Evolutionary conservation across 2,888 invertebrate species (phyloP), one percentile per base, ranked within the genome.

Genomic region (Silvanus unidentatus): DNA sequence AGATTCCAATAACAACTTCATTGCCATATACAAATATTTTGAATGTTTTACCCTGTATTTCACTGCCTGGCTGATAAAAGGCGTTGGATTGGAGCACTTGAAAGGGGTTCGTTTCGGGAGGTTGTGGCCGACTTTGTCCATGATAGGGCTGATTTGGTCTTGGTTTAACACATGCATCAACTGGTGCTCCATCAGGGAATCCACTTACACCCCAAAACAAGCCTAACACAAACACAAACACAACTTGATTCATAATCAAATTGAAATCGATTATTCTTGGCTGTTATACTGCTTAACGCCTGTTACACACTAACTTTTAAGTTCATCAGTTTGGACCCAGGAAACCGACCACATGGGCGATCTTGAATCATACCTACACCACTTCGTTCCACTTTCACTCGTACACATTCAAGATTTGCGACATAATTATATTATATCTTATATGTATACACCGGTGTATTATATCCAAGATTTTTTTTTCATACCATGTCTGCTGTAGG

Each of bases 111-210:
- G 77, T 77, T 10, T 78, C 71, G 16, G 75, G 63, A 1, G 84
- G 75, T 62, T 86, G 84, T 1, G 86, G 75, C 48, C 82, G 73
- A 6, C 85, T 81, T 58, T 84, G 81, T 1, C 88, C 84, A 57
- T 88, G 88, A 66, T 88, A 84, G 0, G 88, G 88, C 61, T 81
- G 80, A 70, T 88, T 88, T 1, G 83, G 79, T 35, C 82, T 76
- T 16, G 81, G 77, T 65, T 86, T 87, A 2, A 88, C 88, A 64
- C 88, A 88, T 27, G 86, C 81, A 63, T 88, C 88, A 16, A 88
- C 80, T 0, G 88, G 88, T 1, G 86, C 88, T 1, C 88, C 88
- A 59, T 88, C 87, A n/a, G 88, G 88, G 64, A 88, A 88, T 49
- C 77, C 76, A 9, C 36, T 43, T 16, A 45, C 54, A 8, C 35